A percentile compares a stretch with the other conserved stretches of the same genome.
Evolutionary conservation across 2,888 invertebrate genomes (phyloP).

Genomic region (Alloplasta piceator): DNA sequence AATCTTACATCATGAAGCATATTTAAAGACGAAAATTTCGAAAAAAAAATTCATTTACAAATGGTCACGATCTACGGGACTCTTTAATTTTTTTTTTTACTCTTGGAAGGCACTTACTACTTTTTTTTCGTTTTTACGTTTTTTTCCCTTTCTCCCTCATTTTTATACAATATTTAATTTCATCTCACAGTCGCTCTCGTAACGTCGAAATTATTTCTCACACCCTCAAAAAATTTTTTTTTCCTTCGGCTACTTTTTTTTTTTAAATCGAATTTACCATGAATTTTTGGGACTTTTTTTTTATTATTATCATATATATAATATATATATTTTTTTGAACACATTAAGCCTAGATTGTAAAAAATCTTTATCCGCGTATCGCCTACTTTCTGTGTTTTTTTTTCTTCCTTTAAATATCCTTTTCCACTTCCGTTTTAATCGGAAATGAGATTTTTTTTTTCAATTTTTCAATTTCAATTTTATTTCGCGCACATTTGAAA

Average conservation of each 20-base stretch:
- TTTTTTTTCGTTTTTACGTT: constrained; percentile 88
- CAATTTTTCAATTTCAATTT: constrained; percentile 66
- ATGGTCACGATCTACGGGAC: constrained; percentile 84
- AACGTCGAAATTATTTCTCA: constrained; percentile 56
- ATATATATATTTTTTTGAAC: constrained; percentile 77
- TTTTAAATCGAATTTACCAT: constrained; percentile 67
- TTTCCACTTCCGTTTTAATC: constrained; percentile 46
- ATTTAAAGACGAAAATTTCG: constrained; percentile 77
- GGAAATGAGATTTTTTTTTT: constrained; percentile 71
- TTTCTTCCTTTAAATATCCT: constrained; percentile 29
- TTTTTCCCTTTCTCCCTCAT: constrained; percentile 64
- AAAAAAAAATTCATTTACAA: constrained; percentile 81
- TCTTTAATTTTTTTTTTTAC: constrained; percentile 79
- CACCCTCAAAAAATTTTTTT: constrained; percentile 24
- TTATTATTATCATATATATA: constrained; percentile 60
- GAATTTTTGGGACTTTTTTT: constrained; percentile 63
- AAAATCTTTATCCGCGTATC: constrained; percentile 75
- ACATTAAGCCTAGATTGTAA: constrained; percentile 83
- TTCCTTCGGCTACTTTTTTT: constrained; percentile 51
- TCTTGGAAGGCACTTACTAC: constrained; percentile 93
- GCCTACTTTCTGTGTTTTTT: constrained; percentile 69
- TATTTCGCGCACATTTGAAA: constrained; percentile 44
- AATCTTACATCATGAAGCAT: constrained; percentile 40
- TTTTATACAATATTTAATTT: constrained; percentile 68
- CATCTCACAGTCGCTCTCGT: constrained; percentile 59